Conservation (phyloP, 1,140 invertebrate genomes). For the Drosophila teissieri region DNA sequence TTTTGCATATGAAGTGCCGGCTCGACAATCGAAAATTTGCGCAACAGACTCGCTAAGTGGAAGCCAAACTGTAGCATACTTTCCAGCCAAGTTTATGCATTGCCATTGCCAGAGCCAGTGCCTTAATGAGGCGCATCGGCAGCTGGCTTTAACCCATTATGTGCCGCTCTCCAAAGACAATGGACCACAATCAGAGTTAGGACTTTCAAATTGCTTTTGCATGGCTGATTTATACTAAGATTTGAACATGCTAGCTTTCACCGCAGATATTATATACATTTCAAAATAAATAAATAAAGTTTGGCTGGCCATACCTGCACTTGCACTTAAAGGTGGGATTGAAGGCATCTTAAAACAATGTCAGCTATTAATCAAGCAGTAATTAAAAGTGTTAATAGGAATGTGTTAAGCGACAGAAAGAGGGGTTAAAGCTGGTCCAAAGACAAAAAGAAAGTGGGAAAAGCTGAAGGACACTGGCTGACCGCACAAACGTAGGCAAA, state of each 20-base stretch:
- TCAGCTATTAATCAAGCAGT: neutral
- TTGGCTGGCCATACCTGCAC: too few species aligned
- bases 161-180: neutral
- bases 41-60: constrained; percentile 79
- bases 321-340: too few species aligned
- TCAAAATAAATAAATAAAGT: too few species aligned
- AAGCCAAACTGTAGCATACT: constrained; percentile 71
- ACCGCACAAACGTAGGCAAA: constrained; percentile 35
- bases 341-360: too few species aligned
- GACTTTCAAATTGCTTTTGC: neutral
- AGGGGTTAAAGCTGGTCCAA: neutral
- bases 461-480: constrained; percentile 19
- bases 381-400: constrained; percentile 29
- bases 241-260: too few species aligned
- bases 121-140: constrained; percentile 52
- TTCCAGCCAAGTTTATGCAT: constrained; percentile 64
- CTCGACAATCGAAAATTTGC: constrained; percentile 81
- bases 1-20: constrained; percentile 80
- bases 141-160: constrained; percentile 31
- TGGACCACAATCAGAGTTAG: neutral
- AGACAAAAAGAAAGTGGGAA: neutral
- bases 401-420: constrained; percentile 23
- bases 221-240: neutral
- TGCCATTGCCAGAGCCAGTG: constrained; percentile 33
- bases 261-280: too few species aligned